Evolutionary conservation across 1,140 invertebrate genomes (phyloP), one percentile per base, ranked within the genome.

Genomic region (Dendroctonus valens): DNA sequence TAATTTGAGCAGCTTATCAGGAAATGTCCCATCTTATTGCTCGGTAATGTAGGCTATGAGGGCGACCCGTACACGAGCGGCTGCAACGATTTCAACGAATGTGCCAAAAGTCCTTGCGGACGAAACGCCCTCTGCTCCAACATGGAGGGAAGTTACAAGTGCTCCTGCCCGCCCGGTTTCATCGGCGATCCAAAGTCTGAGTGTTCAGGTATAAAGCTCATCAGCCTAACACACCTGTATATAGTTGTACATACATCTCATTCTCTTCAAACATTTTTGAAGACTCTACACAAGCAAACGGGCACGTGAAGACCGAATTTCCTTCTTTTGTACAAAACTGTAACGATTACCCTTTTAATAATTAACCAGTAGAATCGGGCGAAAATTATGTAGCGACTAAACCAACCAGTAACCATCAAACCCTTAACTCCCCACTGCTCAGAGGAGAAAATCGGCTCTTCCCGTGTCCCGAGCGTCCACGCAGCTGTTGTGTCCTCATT

Each of bases 161-260:
- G 92, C 76, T 74, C 83, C 0, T 93, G 91, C 79, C 90, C 89
- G 7, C 84, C 85, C 46, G 91, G 91, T 57, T 91, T 85, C 79
- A 80, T 83, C 15, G 91, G 91, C 48, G 89, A 93, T 79, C 89
- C 91, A 4, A 80, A 83, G 74, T 78, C 81, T 38, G 84, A 81
- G 48, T 91, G 89, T 78, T 81, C 85, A 80, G 90, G 89, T 91
- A 85, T 64, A 67, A 26, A 26, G 26, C 26, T 26, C 26, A 26
- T 3, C 26, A 26, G 26, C 26, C 26, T 26, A 26, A 66, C 46
- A 46, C 8, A 69, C 37, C 15, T 72, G 71, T 75, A 73, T 57
- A 75, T 73, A 75, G 12, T 14, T 46, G 44, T 46, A 46, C 12
- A 46, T 46, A 46, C n/a, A n/a, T n/a, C n/a, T n/a, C n/a, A n/a